A percentile compares a stretch with the other conserved stretches of the same genome.
Conservation (phyloP, 2,113 vertebrate species). For the Onychorhynchus coronatus region DNA sequence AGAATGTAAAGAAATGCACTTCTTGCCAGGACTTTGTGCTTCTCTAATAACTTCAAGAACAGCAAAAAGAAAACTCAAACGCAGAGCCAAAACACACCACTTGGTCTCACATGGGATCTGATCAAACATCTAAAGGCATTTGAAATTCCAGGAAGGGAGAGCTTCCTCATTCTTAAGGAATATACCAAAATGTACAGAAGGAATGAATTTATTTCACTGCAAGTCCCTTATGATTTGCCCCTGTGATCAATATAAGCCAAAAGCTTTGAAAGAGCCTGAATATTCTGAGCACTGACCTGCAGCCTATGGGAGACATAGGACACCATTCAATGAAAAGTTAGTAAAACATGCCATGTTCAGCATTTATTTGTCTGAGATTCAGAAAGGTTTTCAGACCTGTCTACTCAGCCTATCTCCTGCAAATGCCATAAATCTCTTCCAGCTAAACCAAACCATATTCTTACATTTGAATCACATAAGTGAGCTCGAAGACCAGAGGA, state of each 20-base stretch:
- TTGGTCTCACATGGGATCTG: background rate
- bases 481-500: conserved; percentile 20
- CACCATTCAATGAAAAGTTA: background rate
- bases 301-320: background rate
- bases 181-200: background rate
- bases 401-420: conserved; percentile 15
- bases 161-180: conserved; percentile 40
- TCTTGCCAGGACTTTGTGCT: conserved; percentile 5
- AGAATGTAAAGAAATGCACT: background rate
- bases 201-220: conserved; percentile 27
- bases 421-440: conserved; percentile 40
- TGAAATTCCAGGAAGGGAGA: conserved; percentile 30
- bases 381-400: background rate
- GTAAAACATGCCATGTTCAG: background rate
- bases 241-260: background rate
- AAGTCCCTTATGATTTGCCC: background rate
- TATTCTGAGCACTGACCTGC: conserved; percentile 7
- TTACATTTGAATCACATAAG: background rate
- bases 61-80: background rate
- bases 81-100: conserved; percentile 29
- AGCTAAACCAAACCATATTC: conserved; percentile 55
- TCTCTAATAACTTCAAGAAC: conserved; percentile 24
- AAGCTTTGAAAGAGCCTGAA: background rate
- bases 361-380: conserved; percentile 35
- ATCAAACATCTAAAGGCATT: conserved; percentile 34